Percentiles rank a stretch among this genome's conserved stretches.
Conservation (phyloP, 2,888 invertebrate genomes). For the Notodonta dromedarius region DNA sequence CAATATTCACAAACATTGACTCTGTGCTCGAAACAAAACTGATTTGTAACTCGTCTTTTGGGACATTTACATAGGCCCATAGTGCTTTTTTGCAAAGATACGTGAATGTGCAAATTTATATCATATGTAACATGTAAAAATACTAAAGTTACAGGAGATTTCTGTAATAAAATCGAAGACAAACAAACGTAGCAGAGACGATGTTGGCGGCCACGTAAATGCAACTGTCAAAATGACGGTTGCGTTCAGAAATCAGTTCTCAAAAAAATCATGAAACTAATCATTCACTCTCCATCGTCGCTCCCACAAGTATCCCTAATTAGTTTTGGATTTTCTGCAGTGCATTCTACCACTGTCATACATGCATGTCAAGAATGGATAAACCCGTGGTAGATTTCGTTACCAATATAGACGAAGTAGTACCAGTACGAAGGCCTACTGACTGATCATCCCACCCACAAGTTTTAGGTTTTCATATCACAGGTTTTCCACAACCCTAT, state of each 20-base stretch:
- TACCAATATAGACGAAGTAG: too few species aligned
- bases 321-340: too few species aligned
- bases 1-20: slow-evolving; percentile 99
- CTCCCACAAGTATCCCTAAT: too few species aligned
- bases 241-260: slow-evolving; percentile 11
- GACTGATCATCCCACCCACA: too few species aligned
- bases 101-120: slow-evolving; percentile 13
- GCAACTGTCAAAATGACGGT: slow-evolving; percentile 41
- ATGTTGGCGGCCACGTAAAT: slow-evolving; percentile 60
- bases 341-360: too few species aligned
- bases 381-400: too few species aligned
- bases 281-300: too few species aligned
- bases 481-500: too few species aligned
- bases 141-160: slow-evolving; percentile 19
- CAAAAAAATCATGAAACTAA: not conserved
- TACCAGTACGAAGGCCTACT: too few species aligned
- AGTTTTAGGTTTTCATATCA: too few species aligned
- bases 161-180: slow-evolving; percentile 31
- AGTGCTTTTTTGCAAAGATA: slow-evolving; percentile 29
- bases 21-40: slow-evolving; percentile 99
- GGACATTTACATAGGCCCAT: slow-evolving; percentile 99
- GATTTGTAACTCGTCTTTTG: slow-evolving; percentile 97
- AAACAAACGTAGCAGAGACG: slow-evolving; percentile 42
- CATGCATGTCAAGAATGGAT: too few species aligned
- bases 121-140: slow-evolving; percentile 20